A percentile compares a stretch with the other conserved stretches of the same genome.
phyloP scores from a whole-genome alignment of 2,797 vertebrate species.

The Poecilia picta region DNA sequence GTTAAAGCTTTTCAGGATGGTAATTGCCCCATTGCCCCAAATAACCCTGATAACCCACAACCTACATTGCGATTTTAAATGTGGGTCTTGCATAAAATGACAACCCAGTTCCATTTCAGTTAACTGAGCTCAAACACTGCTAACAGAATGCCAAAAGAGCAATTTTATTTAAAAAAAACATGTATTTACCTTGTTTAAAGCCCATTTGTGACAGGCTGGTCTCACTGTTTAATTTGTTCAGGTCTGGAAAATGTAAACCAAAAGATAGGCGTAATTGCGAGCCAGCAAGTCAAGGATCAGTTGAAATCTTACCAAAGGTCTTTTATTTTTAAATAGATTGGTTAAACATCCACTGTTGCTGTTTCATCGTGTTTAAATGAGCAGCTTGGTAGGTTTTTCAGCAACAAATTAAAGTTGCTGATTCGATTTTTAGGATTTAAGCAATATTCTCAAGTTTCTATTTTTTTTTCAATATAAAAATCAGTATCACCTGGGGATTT shows the following conservation, averaged over 20 bases:
- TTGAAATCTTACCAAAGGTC: neutral
- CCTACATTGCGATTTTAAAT: too few relatives aligned
- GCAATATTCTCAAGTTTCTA: neutral
- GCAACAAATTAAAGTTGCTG: neutral
- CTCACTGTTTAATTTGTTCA: neutral
- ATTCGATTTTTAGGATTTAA: neutral
- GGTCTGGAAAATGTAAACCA: neutral
- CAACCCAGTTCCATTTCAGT: neutral
- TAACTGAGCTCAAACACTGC: neutral
- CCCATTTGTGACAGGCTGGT: neutral
- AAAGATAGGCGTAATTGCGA: neutral
- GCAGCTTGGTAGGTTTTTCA: neutral
- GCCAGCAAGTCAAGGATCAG: neutral
- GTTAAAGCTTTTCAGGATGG: too few relatives aligned
- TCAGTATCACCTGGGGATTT: neutral
- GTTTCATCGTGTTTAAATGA: neutral
- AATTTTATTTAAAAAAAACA: neutral
- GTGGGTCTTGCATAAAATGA: too few relatives aligned
- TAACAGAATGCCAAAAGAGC: neutral
- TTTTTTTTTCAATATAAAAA: neutral
- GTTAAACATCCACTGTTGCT: neutral
- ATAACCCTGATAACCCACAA: too few relatives aligned
- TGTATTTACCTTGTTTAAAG: neutral
- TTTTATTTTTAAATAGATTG: neutral
- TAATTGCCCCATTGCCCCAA: too few relatives aligned